Percentiles rank a stretch among this genome's conserved stretches.
Evolutionary conservation across 1,140 invertebrate species (phyloP).

Genomic region (Kradibia gibbosae): DNA sequence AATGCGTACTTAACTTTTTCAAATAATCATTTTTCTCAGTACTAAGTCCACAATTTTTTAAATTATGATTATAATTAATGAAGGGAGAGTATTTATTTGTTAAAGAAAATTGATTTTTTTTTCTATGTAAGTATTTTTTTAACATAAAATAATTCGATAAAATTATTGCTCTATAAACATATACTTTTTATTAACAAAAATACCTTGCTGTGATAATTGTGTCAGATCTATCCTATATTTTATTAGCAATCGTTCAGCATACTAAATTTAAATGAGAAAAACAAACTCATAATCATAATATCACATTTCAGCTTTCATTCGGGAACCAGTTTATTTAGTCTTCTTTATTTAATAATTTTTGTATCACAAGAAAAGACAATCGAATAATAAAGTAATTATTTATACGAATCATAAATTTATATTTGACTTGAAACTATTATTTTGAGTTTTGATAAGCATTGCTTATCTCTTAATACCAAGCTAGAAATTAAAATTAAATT

Average conservation of each 20-base stretch:
- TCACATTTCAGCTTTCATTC: constrained; percentile 40
- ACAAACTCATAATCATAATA: constrained; percentile 26
- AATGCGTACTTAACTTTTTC: constrained; percentile 15
- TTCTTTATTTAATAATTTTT: constrained; percentile 22
- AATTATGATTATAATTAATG: constrained; percentile 23
- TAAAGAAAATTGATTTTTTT: constrained; percentile 30
- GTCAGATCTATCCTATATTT: constrained; percentile 43
- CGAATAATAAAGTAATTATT: constrained; percentile 15
- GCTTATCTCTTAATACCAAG: constrained; percentile 42
- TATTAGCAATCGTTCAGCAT: constrained; percentile 28
- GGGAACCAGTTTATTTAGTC: constrained; percentile 44
- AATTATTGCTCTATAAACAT: constrained; percentile 37
- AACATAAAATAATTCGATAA: constrained; percentile 25
- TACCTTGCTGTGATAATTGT: constrained; percentile 49
- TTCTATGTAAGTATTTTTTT: constrained; percentile 35
- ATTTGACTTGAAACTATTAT: constrained; percentile 44
- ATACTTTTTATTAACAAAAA: constrained; percentile 45
- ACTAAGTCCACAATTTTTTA: constrained; percentile 13
- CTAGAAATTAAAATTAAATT: constrained; percentile 39
- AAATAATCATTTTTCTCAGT: constrained; percentile 3
- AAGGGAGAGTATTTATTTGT: constrained; percentile 23
- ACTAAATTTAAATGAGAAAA: constrained; percentile 38
- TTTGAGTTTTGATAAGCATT: constrained; percentile 22
- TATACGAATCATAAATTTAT: constrained; percentile 13
- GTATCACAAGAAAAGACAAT: constrained; percentile 34